These are phyloP conservation scores for Rhinopomastus cyanomelas DNA, from an alignment of 2,113 vertebrate genomes.

Conservation along the genomic window DNA sequence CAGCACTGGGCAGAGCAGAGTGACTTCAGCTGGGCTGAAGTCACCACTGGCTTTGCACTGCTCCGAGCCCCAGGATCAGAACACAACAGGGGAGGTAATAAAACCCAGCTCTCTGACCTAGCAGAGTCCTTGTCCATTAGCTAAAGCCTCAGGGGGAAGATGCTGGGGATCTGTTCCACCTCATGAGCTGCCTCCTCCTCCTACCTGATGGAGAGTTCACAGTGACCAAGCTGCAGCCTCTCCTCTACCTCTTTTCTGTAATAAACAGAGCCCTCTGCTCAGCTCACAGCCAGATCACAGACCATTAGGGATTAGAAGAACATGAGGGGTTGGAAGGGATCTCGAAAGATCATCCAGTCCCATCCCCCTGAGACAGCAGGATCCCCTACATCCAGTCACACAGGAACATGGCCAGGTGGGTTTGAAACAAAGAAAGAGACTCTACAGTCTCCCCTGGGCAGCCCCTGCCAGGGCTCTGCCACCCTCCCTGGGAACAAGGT, in stretches of 20 bases:
- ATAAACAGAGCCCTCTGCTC: neutral
- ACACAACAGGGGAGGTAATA: fast-evolving
- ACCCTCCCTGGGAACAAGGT: no score
- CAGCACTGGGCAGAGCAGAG: neutral
- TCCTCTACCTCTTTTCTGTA: neutral
- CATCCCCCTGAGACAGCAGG: no score
- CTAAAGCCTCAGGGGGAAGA: neutral
- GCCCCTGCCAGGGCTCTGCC: no score
- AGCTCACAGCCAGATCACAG: neutral
- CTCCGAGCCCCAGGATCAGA: neutral
- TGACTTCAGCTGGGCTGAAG: fast-evolving
- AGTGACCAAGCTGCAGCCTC: neutral
- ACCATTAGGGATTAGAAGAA: no score
- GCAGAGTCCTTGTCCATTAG: neutral
- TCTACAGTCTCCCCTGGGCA: no score
- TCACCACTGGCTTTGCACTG: neutral
- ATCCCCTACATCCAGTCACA: no score
- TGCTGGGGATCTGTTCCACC: neutral
- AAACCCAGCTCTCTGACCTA: neutral
- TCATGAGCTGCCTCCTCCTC: neutral
- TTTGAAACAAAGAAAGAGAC: no score
- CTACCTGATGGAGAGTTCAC: neutral
- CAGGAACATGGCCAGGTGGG: no score
- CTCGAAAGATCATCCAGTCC: no score
- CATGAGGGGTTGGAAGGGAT: no score